Evolutionary conservation across 2,113 vertebrate genomes (phyloP), one percentile per base, ranked within the genome.

Genomic region (Hippocampus zosterae): DNA sequence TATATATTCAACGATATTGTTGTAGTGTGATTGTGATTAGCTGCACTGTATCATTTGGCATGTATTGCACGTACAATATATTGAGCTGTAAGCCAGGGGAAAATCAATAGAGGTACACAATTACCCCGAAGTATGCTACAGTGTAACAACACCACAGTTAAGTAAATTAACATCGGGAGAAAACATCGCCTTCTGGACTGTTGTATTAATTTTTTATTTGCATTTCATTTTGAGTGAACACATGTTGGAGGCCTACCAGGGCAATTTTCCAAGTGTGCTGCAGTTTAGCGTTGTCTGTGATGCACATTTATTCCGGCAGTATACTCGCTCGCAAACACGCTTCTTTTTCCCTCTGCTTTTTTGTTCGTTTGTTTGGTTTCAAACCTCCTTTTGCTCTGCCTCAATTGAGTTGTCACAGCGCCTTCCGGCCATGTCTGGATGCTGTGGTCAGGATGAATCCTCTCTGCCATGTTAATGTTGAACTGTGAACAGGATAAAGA

Each of bases 401-500:
- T 59, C 27, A 6, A 73, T 80, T 50, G 69, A 85, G 81, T 83
- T 78, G 81, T 76, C 78, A 71, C 55, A 29, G 70, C 81, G 79
- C 80, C 83, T 86, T 67, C 69, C 25, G 67, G 83, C 84, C 29
- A 15, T 10, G 67, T 85, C 80, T 82, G 79, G 72, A 81, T 78
- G 81, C 67, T 27, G 67, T 68, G 68, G 83, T 53, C 33, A 83
- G 78, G 70, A 89, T 69, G 71, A 86, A 87, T 82, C 80, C 84
- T 89, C 91, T 91, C 85, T 91, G 80, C 76, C 75, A 55, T 78
- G 82, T 91, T 90, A 89, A 86, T 79, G 79, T 85, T 77, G 81
- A 76, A 76, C 83, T 70, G 68, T 74, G 76, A 78, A 62, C 74
- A 75, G 68, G 75, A 85, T 79, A 81, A 87, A 85, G 80, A 73